phyloP scores from a whole-genome alignment of 2,888 invertebrate genomes.

The Aphidius colemani region DNA sequence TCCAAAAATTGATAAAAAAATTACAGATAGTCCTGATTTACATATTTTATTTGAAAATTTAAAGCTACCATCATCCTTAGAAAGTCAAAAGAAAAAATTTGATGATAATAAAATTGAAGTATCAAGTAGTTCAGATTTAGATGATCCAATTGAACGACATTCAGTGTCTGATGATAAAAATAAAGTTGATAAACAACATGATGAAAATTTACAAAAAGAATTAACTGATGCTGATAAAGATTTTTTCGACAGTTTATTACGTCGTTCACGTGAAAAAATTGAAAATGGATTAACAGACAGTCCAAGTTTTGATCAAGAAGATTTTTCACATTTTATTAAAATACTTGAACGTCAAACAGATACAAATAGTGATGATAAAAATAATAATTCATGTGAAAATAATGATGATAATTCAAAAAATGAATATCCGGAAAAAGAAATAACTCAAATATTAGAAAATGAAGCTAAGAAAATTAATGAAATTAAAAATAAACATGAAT shows the following conservation, averaged over 20 bases:
- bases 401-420: slow-evolving; percentile 45
- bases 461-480: slow-evolving; percentile 38
- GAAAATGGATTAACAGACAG: slow-evolving; percentile 53
- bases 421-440: slow-evolving; percentile 56
- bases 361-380: slow-evolving; percentile 19
- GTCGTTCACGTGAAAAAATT: slow-evolving; percentile 45
- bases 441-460: slow-evolving; percentile 50
- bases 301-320: slow-evolving; percentile 55
- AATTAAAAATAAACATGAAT: slow-evolving; percentile 38
- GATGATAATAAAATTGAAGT: slow-evolving; percentile 53
- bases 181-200: slow-evolving; percentile 38
- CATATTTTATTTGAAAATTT: slow-evolving; percentile 39
- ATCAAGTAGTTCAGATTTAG: slow-evolving; percentile 54
- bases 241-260: slow-evolving; percentile 53
- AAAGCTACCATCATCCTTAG: slow-evolving; percentile 44
- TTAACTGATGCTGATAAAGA: slow-evolving; percentile 56
- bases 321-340: slow-evolving; percentile 54
- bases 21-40: slow-evolving; percentile 42
- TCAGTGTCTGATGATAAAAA: slow-evolving; percentile 49
- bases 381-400: neutral
- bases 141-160: slow-evolving; percentile 54
- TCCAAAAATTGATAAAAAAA: slow-evolving; percentile 43
- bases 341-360: slow-evolving; percentile 50
- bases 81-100: slow-evolving; percentile 49
- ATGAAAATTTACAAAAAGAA: slow-evolving; percentile 52